Percentiles rank a stretch among this genome's conserved stretches.
These are phyloP conservation scores for Tautogolabrus adspersus DNA, from an alignment of 2,113 vertebrate genomes.

Conservation along the genomic window DNA sequence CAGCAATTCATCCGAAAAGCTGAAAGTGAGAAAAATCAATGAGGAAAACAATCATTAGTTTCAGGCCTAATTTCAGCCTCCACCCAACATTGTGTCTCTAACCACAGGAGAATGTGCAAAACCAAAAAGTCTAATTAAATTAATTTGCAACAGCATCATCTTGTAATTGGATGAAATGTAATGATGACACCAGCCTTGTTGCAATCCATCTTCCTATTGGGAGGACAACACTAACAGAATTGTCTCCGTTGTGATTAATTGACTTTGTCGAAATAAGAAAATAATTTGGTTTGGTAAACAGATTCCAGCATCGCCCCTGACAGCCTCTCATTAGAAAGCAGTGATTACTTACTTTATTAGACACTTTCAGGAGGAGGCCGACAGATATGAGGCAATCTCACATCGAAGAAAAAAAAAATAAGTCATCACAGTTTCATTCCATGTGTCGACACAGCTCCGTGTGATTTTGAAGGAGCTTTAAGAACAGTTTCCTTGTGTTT, in stretches of 20 bases:
- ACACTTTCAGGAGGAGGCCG: slow-evolving; percentile 11
- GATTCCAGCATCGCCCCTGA: slow-evolving; percentile 52
- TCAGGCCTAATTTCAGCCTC: neutral
- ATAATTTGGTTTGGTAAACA: slow-evolving; percentile 67
- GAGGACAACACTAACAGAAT: slow-evolving; percentile 50
- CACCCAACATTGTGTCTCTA: slow-evolving; percentile 3
- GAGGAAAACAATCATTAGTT: neutral
- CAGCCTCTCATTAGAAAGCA: slow-evolving; percentile 63
- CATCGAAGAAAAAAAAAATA: neutral
- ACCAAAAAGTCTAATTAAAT: slow-evolving; percentile 39
- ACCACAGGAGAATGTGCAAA: neutral
- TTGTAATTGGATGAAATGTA: slow-evolving; percentile 47
- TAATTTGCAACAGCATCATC: slow-evolving; percentile 36
- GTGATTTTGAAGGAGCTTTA: slow-evolving; percentile 22
- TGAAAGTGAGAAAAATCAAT: neutral
- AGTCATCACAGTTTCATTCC: slow-evolving; percentile 24
- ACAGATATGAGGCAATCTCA: slow-evolving; percentile 16
- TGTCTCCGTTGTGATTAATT: slow-evolving; percentile 62
- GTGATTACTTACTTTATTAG: slow-evolving; percentile 67
- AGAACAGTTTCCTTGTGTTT: slow-evolving; percentile 39
- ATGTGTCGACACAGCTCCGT: slow-evolving; percentile 37
- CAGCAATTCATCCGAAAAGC: neutral
- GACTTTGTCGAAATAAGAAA: slow-evolving; percentile 59
- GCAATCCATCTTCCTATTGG: slow-evolving; percentile 41
- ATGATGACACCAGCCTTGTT: slow-evolving; percentile 25